These are phyloP conservation scores for Poeciliopsis retropinna DNA, from an alignment of 2,113 vertebrate genomes.

Conservation along the genomic window DNA sequence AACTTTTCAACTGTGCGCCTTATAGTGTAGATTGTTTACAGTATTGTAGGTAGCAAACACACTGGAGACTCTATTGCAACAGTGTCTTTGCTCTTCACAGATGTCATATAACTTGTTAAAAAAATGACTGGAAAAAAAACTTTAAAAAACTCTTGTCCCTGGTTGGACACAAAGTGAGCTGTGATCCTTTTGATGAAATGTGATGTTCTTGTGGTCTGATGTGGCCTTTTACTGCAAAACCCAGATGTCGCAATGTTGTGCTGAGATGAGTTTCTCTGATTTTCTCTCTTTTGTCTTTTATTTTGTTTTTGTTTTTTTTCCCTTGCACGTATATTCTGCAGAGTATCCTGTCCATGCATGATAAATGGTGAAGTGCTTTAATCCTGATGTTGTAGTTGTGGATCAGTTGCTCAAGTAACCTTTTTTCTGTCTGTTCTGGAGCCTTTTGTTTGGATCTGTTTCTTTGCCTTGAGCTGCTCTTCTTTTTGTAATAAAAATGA, in stretches of 20 bases:
- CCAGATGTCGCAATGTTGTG: conserved; percentile 67
- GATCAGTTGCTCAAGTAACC: conserved; percentile 61
- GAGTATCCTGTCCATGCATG: conserved; percentile 66
- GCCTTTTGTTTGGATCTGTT: conserved; percentile 47
- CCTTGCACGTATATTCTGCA: conserved; percentile 59
- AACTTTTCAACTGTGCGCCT: conserved; percentile 78
- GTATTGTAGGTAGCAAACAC: conserved; percentile 59
- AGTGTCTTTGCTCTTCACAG: conserved; percentile 67
- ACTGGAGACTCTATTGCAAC: conserved; percentile 30
- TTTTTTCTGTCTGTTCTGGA: conserved; percentile 56
- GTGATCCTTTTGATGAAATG: conserved; percentile 41
- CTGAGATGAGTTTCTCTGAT: conserved; percentile 36
- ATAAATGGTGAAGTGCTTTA: conserved; percentile 64
- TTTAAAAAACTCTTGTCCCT: conserved; percentile 17
- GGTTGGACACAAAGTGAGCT: conserved; percentile 46
- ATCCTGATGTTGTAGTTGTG: conserved; percentile 67
- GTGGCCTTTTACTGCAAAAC: conserved; percentile 70
- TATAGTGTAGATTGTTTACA: conserved; percentile 83
- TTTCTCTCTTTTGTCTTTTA: conserved; percentile 1
- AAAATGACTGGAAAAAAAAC: neutral
- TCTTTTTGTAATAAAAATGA: conserved; percentile 66
- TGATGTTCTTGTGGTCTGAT: conserved; percentile 70
- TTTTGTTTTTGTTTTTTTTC: neutral
- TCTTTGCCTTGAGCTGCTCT: conserved; percentile 41
- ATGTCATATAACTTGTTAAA: conserved; percentile 63